Conservation (phyloP, 2,888 invertebrate species). For the Acleris laterana region DNA sequence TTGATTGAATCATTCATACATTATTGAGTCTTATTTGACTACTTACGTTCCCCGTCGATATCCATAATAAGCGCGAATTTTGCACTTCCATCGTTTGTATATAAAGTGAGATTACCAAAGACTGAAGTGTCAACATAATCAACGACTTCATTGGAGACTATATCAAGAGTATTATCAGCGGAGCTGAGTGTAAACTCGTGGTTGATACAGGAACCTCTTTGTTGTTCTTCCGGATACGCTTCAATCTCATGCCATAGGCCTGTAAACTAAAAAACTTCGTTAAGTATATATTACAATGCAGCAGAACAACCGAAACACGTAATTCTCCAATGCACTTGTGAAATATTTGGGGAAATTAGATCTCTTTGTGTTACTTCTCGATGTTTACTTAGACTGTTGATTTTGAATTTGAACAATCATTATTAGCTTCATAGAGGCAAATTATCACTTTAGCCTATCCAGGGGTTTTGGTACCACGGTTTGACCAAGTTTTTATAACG, state of each 20-base stretch:
- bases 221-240: conserved; percentile 71
- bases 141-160: conserved; percentile 47
- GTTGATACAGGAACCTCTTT: conserved; percentile 56
- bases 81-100: conserved; percentile 18
- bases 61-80: conserved; percentile 37
- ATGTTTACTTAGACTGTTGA: too few relatives aligned
- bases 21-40: too few relatives aligned
- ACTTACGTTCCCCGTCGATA: conserved; percentile 1
- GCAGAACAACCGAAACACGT: too few relatives aligned
- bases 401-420: too few relatives aligned
- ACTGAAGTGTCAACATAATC: conserved; percentile 41
- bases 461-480: too few relatives aligned
- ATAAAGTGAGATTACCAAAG: conserved; percentile 1
- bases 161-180: conserved; percentile 28
- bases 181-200: not conserved
- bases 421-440: too few relatives aligned
- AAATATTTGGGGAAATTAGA: too few relatives aligned
- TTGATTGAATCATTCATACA: too few relatives aligned
- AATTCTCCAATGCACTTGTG: too few relatives aligned
- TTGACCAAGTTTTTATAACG: too few relatives aligned
- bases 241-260: conserved; percentile 84
- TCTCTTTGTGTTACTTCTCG: too few relatives aligned
- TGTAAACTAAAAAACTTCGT: conserved; percentile 61
- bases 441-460: too few relatives aligned
- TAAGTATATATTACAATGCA: not conserved